Conservation (phyloP, 1,140 invertebrate genomes). For the Pogonomyrmex barbatus region DNA sequence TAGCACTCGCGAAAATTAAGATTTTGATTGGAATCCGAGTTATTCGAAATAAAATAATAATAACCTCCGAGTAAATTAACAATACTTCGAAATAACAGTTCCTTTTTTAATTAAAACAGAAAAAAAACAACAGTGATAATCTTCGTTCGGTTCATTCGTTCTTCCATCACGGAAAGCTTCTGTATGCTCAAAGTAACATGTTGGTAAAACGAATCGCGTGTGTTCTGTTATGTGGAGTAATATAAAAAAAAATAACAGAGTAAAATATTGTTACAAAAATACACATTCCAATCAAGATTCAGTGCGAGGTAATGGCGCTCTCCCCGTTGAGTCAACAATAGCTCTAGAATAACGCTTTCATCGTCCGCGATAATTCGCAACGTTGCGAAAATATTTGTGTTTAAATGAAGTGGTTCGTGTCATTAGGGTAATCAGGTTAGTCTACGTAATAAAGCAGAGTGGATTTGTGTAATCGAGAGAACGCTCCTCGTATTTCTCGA, state of each 20-base stretch:
- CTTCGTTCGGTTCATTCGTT: conserved; percentile 15
- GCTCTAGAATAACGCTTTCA: conserved; percentile 20
- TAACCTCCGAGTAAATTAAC: conserved; percentile 47
- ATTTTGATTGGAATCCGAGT: conserved; percentile 56
- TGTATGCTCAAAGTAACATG: conserved; percentile 24
- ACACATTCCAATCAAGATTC: conserved; percentile 23
- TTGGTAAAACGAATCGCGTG: conserved; percentile 40
- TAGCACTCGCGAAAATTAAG: conserved; percentile 46
- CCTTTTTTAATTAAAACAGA: neutral
- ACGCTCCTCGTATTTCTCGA: conserved; percentile 36
- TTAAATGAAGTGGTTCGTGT: conserved; percentile 49
- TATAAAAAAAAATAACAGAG: neutral
- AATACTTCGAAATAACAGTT: conserved; percentile 38
- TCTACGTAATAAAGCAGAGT: conserved; percentile 40
- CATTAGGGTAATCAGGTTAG: conserved; percentile 45
- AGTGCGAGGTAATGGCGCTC: conserved; percentile 16
- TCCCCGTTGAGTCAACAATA: conserved; percentile 9
- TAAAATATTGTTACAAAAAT: conserved; percentile 14
- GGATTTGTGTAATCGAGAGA: conserved; percentile 52
- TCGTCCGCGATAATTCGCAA: conserved; percentile 15
- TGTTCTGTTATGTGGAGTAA: conserved; percentile 23
- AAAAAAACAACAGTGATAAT: conserved; percentile 30
- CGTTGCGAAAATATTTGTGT: conserved; percentile 46
- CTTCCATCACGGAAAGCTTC: neutral
- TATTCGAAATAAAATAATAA: conserved; percentile 59